Base-by-base conservation (phyloP, 35 echinoderm and acorn worm genomes). In the Ophiothrix spiculata region DNA sequence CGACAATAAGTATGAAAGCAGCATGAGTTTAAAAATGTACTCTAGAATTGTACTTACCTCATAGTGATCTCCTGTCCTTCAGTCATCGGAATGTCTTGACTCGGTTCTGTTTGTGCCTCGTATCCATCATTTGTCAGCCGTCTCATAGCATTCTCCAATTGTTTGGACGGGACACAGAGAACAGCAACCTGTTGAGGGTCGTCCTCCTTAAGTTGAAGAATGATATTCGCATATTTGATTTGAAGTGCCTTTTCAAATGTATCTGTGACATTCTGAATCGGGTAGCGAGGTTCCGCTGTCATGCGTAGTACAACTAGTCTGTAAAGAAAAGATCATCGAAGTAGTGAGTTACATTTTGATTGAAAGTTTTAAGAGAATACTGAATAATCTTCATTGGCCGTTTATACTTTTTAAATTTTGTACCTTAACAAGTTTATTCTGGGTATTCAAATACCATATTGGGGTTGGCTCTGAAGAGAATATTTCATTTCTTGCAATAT, bases 11-110 rank as follows among this genome's bases (percentile, higher is more conserved):
- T n/a, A n/a, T n/a, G n/a, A n/a, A n/a, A n/a, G n/a, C n/a, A n/a
- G n/a, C n/a, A n/a, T n/a, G n/a, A n/a, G n/a, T n/a, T n/a, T n/a
- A n/a, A n/a, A n/a, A n/a, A n/a, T n/a, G n/a, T n/a, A n/a, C n/a
- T n/a, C n/a, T n/a, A n/a, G n/a, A n/a, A n/a, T 49, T 6, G 19
- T 10, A 69, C 90, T 38, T 93, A 98, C 95, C 81, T 88, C 41
- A 98, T 23, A 32, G 88, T 90, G 8, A 98, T 98, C 49, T 98
- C 83, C 77, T 91, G 89, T 37, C 95, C 95, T 40, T 98, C 95
- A 10, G 95, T 91, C 88, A 98, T 87, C 1, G 91, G 84, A 76
- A 98, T 75, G 56, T 98, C 95, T 29, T 37, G 75, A 76, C 91
- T 98, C 13, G 88, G 93, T 13, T 98, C 95, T 0, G 95, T 77